phyloP scores from a whole-genome alignment of 2,888 invertebrate genomes.

The Ochropacha duplaris region DNA sequence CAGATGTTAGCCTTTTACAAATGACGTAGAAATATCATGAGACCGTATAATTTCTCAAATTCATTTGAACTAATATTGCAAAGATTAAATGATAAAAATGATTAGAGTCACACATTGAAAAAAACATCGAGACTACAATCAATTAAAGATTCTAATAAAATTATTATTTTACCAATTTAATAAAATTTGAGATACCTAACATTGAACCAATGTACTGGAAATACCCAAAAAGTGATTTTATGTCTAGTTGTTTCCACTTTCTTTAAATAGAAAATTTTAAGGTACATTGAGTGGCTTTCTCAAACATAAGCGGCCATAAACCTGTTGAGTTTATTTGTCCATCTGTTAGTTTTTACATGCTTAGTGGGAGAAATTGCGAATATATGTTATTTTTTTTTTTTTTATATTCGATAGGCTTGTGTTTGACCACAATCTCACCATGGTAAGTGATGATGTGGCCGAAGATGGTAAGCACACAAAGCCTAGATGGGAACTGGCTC shows the following conservation, averaged over 20 bases:
- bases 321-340: slow-evolving; percentile 3
- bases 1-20: not conserved
- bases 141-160: not conserved
- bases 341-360: not conserved
- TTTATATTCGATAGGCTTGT: no score
- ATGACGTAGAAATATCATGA: not conserved
- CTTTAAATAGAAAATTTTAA: not conserved
- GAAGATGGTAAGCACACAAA: no score
- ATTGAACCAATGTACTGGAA: not conserved
- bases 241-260: not conserved
- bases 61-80: no score
- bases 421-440: no score
- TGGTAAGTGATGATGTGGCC: no score
- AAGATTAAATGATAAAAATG: no score
- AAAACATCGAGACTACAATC: not conserved
- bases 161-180: no score
- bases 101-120: no score
- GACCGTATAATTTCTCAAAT: not conserved
- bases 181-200: not conserved
- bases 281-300: not conserved
- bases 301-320: not conserved
- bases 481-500: no score
- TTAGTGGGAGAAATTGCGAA: not conserved
- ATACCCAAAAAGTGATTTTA: not conserved
- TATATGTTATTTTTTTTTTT: not conserved